Conservation (phyloP, 2,113 vertebrate species). For the Ameiurus melas region DNA sequence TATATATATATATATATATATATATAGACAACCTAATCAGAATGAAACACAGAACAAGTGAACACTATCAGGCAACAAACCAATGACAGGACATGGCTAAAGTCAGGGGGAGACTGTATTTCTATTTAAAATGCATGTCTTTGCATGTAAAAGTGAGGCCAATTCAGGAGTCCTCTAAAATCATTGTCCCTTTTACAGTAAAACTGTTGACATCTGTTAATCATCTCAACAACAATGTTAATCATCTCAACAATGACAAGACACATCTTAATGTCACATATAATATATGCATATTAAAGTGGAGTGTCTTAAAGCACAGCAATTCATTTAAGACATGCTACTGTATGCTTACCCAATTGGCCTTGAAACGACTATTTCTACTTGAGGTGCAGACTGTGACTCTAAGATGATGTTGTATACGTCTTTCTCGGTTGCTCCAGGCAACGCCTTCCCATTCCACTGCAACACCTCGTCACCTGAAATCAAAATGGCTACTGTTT, state of each 20-base stretch:
- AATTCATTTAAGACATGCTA: neutral
- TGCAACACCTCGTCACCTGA: slow-evolving; percentile 97
- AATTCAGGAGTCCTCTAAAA: neutral
- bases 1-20: neutral
- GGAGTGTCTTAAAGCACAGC: neutral
- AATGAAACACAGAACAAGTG: neutral
- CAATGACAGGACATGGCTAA: neutral
- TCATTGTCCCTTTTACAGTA: neutral
- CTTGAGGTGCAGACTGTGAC: slow-evolving; percentile 97
- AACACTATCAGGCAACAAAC: neutral
- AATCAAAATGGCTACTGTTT: slow-evolving; percentile 36
- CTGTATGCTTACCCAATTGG: slow-evolving; percentile 95
- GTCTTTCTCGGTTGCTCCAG: slow-evolving; percentile 98
- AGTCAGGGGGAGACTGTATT: neutral
- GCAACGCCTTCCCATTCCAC: slow-evolving; percentile 97
- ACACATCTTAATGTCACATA: neutral
- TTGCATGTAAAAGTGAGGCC: neutral
- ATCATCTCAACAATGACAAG: neutral
- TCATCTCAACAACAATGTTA: neutral
- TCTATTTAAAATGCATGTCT: neutral
- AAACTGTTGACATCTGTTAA: neutral
- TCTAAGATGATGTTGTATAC: slow-evolving; percentile 99
- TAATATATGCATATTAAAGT: too few species aligned
- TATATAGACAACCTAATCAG: neutral
- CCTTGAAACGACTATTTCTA: slow-evolving; percentile 98